A percentile compares a stretch with the other conserved stretches of the same genome.
Conservation (phyloP, 2,888 invertebrate genomes). For the Ophioninae sp. region DNA sequence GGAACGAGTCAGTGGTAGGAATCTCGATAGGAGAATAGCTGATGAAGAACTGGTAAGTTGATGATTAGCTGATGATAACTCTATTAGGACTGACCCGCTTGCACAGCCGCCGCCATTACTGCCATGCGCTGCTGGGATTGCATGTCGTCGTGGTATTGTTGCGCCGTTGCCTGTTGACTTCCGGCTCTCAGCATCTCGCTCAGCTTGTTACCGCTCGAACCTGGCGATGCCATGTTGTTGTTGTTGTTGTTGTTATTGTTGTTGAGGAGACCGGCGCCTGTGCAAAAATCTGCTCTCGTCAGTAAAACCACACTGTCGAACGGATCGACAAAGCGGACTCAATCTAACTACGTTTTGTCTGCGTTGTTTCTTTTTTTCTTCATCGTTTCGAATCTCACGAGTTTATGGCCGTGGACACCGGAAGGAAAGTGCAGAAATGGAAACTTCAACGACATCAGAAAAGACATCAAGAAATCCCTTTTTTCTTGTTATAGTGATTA, state of each 20-base stretch:
- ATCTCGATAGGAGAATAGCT: not conserved
- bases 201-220: conserved; percentile 79
- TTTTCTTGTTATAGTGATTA: too few species aligned
- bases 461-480: too few species aligned
- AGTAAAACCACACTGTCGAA: conserved; percentile 68
- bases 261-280: conserved; percentile 86
- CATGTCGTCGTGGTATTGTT: conserved; percentile 82
- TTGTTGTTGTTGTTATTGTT: conserved; percentile 87
- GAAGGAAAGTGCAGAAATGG: too few species aligned
- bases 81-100: conserved; percentile 72
- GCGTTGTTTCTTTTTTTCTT: too few species aligned
- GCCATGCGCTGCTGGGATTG: conserved; percentile 84
- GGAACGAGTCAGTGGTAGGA: too few species aligned
- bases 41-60: not conserved
- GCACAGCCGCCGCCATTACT: conserved; percentile 79
- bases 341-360: too few species aligned
- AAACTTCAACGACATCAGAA: too few species aligned
- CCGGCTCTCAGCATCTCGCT: conserved; percentile 79
- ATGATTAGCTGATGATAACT: too few species aligned
- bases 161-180: conserved; percentile 78
- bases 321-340: not conserved
- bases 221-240: conserved; percentile 82
- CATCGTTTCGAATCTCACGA: conserved; percentile 25
- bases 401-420: too few species aligned
- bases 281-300: conserved; percentile 82